Evolutionary conservation across 92 coral and sea anemone species (phyloP).

Genomic region (Micromussa lordhowensis): DNA sequence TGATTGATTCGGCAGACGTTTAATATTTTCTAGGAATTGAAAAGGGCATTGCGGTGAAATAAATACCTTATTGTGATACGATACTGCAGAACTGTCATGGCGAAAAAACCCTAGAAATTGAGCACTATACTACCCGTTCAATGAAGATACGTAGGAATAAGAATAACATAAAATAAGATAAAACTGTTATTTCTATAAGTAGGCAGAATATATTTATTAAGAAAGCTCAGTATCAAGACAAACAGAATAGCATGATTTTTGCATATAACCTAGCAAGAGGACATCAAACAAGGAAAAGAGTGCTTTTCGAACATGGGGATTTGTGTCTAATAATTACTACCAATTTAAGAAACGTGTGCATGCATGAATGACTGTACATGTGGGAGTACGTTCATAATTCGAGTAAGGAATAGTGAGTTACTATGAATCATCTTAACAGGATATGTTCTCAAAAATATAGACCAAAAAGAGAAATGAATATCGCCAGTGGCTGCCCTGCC

Average conservation of each 20-base stretch:
- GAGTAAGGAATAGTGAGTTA: neutral
- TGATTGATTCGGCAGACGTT: constrained; percentile 63
- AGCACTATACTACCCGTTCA: too few species aligned
- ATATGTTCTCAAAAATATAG: neutral
- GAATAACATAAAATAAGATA: too few species aligned
- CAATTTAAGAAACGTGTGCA: too few species aligned
- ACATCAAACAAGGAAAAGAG: neutral
- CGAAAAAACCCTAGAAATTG: too few species aligned
- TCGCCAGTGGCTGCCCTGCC: constrained; percentile 86
- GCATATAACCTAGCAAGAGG: too few species aligned
- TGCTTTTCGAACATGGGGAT: neutral
- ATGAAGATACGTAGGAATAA: too few species aligned
- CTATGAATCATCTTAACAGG: neutral
- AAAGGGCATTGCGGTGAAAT: neutral
- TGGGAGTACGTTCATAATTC: neutral
- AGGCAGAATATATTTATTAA: too few species aligned
- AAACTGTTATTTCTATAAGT: too few species aligned
- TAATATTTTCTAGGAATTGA: neutral
- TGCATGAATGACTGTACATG: neutral
- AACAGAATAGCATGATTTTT: too few species aligned
- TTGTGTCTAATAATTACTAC: neutral
- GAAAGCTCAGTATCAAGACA: too few species aligned
- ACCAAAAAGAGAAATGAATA: constrained; percentile 81
- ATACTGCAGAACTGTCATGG: too few species aligned
- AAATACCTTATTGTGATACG: neutral